Evolutionary conservation across 1,140 invertebrate genomes (phyloP).

Genomic region (Colletes latitarsis): DNA sequence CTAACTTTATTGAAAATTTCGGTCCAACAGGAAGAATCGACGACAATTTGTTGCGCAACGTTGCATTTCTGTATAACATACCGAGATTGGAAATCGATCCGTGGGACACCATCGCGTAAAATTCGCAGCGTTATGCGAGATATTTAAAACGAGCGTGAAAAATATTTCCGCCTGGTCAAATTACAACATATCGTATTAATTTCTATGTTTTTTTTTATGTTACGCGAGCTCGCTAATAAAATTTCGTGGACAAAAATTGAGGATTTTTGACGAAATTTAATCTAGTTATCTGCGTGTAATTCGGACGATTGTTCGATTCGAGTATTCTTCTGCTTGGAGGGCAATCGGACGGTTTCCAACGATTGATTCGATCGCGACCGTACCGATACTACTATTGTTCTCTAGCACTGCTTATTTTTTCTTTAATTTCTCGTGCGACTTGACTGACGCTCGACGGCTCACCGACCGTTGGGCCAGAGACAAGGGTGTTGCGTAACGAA

Average conservation of each 20-base stretch:
- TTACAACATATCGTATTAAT: not conserved
- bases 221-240: not conserved
- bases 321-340: not conserved
- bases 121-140: not conserved
- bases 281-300: not conserved
- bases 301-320: not conserved
- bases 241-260: not conserved
- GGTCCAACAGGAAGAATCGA: too few species aligned
- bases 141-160: not conserved
- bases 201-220: not conserved
- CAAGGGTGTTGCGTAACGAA: not conserved
- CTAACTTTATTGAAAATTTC: too few species aligned
- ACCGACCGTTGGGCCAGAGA: not conserved
- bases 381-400: not conserved
- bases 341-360: not conserved
- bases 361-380: not conserved
- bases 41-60: too few species aligned
- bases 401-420: slow-evolving; percentile 5
- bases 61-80: too few species aligned
- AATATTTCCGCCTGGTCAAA: not conserved
- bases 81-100: too few species aligned
- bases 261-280: not conserved
- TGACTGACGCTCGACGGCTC: not conserved
- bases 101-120: too few species aligned
- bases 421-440: slow-evolving; percentile 16